Percentiles rank a stretch among this genome's conserved stretches.
phyloP scores from a whole-genome alignment of 2,797 vertebrate genomes.

The Delichon dasypus region DNA sequence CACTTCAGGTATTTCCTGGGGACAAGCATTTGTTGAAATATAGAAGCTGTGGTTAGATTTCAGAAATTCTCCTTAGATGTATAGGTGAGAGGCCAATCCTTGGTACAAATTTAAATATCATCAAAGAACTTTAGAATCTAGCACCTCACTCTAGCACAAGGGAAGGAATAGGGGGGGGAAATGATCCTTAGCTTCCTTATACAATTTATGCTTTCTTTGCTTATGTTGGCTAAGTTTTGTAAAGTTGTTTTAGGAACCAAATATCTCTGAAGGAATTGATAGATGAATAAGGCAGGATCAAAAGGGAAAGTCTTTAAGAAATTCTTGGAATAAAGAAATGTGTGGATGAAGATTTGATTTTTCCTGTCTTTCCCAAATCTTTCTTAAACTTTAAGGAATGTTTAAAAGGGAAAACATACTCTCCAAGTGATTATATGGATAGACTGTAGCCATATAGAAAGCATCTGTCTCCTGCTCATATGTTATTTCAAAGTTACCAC shows the following conservation, averaged over 20 bases:
- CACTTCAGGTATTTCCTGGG: conserved; percentile 8
- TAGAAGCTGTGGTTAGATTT: conserved; percentile 19
- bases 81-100: conserved; percentile 14
- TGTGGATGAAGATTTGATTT: not conserved
- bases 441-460: not conserved
- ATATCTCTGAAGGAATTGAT: not conserved
- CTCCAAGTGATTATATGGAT: not conserved
- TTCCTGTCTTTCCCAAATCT: not conserved
- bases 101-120: conserved; percentile 1
- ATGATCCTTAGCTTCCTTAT: not conserved
- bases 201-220: not conserved
- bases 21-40: conserved; percentile 21
- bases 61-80: conserved; percentile 24
- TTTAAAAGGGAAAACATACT: not conserved
- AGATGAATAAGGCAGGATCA: not conserved
- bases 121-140: conserved; percentile 34
- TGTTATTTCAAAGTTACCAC: not conserved
- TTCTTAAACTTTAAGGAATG: not conserved
- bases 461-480: not conserved
- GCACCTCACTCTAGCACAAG: not conserved
- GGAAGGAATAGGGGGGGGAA: not conserved
- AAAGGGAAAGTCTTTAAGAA: not conserved
- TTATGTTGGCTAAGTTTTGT: not conserved
- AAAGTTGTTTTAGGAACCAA: not conserved
- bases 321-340: not conserved